Base-by-base conservation (phyloP, 2,113 vertebrate genomes). In the Rafetus swinhoei region DNA sequence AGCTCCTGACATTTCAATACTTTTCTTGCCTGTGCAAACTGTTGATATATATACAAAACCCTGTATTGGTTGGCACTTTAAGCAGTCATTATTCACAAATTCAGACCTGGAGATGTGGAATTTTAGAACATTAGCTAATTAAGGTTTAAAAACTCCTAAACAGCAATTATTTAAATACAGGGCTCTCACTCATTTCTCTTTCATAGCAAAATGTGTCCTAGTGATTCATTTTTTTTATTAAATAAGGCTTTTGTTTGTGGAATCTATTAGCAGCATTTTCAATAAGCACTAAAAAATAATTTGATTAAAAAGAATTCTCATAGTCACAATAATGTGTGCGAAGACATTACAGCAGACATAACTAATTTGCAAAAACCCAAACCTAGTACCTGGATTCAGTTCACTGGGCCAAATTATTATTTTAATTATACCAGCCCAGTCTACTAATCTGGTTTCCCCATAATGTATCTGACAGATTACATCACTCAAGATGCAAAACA, bases 221-320 rank as follows among this genome's bases (percentile, higher is more conserved):
- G 27, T 76, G 59, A 35, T 87, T 76, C 60, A 60, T 88, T 92
- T 14, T 54, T 54, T 45, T 45, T 45, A 45, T 45, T 45, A 45
- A 45, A 53, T 57, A 81, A 35, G 25, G 53, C 53, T 84, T 62
- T 16, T 82, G 7, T 50, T 88, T 12, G 9, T 0, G 1, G 76
- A 69, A 86, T 4, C 19, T 27, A 39, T 50, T 50, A 9, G 21
- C 32, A 80, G 59, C 5, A 0, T 32, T 54, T n/a, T 29, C 84
- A n/a, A 39, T 2, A 1, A 8, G 12, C 13, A 32, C 35, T 81
- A 74, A 1, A 1, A 53, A 85, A 29, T 6, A 0, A 0, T 32
- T 45, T 0, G 0, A 2, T 29, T 35, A 69, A 22, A 39, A 16
- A 10, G 8, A 32, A 35, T n/a, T 60, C 27, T 83, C 32, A 32